A percentile compares a stretch with the other conserved stretches of the same genome.
Conservation (phyloP, 1,140 invertebrate species). For the Aphidius gifuensis region DNA sequence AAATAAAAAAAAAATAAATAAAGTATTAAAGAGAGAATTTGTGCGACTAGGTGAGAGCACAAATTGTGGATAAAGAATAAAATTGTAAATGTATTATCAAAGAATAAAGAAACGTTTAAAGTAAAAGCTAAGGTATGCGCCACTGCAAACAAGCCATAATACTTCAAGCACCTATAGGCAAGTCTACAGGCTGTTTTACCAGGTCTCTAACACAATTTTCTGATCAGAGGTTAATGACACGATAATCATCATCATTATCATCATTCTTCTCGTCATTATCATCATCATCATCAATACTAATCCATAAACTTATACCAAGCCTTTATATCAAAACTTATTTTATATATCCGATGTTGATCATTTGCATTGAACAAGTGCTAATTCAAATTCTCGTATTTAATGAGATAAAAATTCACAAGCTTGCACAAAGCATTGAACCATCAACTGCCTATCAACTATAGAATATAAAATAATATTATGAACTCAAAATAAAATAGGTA, state of each 20-base stretch:
- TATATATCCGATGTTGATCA: neutral
- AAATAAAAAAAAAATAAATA: conserved; percentile 10
- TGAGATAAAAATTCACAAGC: neutral
- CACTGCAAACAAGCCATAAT: conserved; percentile 30
- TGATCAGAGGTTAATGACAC: conserved; percentile 22
- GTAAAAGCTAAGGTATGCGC: conserved; percentile 26
- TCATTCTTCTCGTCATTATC: too few species aligned
- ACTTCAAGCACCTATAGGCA: conserved; percentile 15
- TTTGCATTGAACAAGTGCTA: neutral
- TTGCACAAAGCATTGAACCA: too few species aligned
- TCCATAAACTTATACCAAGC: conserved; percentile 17
- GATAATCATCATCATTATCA: conserved; percentile 11
- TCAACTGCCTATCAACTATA: too few species aligned
- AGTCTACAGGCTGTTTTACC: conserved; percentile 23
- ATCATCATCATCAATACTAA: neutral
- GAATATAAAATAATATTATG: too few species aligned
- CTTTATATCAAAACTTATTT: neutral
- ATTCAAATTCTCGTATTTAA: neutral
- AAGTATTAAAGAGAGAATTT: conserved; percentile 11
- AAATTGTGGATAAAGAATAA: conserved; percentile 10
- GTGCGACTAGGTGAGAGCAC: conserved; percentile 19
- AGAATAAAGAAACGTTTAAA: conserved; percentile 2
- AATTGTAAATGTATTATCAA: neutral
- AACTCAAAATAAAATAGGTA: too few species aligned
- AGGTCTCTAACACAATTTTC: conserved; percentile 19